Evolutionary conservation across 2,113 vertebrate species (phyloP).

Genomic region (Heloderma charlesbogerti): DNA sequence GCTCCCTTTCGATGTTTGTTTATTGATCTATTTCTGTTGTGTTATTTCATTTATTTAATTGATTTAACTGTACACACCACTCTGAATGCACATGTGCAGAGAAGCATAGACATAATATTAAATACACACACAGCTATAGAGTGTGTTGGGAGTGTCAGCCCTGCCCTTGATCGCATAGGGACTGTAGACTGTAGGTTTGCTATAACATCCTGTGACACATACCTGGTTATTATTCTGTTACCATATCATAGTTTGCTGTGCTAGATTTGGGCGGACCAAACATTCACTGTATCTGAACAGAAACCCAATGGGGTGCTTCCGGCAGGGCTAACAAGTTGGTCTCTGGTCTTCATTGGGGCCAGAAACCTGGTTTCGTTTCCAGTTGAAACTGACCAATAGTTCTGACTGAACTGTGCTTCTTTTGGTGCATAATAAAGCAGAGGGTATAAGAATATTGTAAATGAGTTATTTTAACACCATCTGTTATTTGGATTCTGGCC

Average conservation of each 20-base stretch:
- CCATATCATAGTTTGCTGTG: background rate
- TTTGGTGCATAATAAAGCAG: background rate
- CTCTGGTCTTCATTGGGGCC: background rate
- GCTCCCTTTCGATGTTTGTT: background rate
- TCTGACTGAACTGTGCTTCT: background rate
- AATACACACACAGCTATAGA: background rate
- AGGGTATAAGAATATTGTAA: background rate
- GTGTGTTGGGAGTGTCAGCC: background rate
- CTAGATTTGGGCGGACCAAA: too few species aligned
- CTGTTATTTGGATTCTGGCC: background rate
- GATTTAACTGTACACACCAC: background rate
- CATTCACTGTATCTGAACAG: background rate
- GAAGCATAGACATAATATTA: background rate
- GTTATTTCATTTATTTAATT: background rate
- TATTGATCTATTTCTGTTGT: background rate
- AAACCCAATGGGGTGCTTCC: background rate
- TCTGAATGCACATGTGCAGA: background rate
- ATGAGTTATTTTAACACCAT: background rate
- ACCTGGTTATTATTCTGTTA: background rate
- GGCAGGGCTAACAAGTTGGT: background rate
- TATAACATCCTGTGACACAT: background rate
- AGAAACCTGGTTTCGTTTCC: background rate
- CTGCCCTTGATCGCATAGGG: too few species aligned
- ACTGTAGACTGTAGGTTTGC: background rate
- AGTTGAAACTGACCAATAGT: background rate